Base-by-base conservation (phyloP, 2,113 vertebrate genomes). In the Amphiprion percula region DNA sequence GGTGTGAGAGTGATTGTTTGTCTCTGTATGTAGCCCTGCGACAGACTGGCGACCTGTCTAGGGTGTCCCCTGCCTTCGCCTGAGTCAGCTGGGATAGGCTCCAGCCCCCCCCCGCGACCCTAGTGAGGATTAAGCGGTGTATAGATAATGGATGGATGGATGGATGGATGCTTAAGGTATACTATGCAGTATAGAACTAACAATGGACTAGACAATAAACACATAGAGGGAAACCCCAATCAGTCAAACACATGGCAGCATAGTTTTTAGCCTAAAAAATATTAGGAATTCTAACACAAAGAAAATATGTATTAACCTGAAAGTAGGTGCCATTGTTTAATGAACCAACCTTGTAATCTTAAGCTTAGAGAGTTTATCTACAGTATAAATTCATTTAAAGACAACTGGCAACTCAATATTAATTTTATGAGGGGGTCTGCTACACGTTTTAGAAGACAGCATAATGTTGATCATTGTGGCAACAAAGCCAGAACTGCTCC, bases 151-250 rank as follows among this genome's bases (percentile, higher is more conserved):
- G n/a, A n/a, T n/a, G n/a, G n/a, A n/a, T n/a, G n/a, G n/a, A n/a
- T n/a, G n/a, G n/a, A n/a, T n/a, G n/a, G n/a, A n/a, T 2, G 2
- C 59, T 60, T 76, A 50, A 60, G 79, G 26, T 56, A 46, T 39
- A 44, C 73, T 76, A 80, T 80, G 76, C 65, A 76, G 49, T 52
- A 55, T 60, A 58, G n/a, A 72, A 46, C 21, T 56, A 64, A 72
- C 55, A 74, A 26, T 52, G 11, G 52, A 68, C 8, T 21, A 55
- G 28, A 49, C 2, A 53, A 56, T 15, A 46, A 41, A 16, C 3
- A 50, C 15, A 6, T 59, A 7, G 15, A 7, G 17, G 4, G 9
- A 39, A 55, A 65, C 76, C 19, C 8, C 16, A 26, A 16, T 26
- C 52, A 60, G 15, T 85, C 7, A 53, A 44, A 77, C 6, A 68